Conservation (phyloP, 2,888 invertebrate species). For the Bursaphelenchus okinawaensis region DNA sequence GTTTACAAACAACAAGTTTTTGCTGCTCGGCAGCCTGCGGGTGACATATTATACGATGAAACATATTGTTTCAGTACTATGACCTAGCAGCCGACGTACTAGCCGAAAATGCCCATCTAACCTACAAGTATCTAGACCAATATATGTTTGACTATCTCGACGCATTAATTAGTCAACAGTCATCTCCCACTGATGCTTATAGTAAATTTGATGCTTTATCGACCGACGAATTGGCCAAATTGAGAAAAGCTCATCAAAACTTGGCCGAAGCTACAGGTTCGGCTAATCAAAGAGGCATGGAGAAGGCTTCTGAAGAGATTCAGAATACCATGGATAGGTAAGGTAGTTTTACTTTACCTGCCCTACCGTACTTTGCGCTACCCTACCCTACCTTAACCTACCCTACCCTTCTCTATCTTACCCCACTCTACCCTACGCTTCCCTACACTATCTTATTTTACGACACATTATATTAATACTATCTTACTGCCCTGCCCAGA, state of each 20-base stretch:
- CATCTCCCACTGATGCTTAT: slow-evolving; percentile 89
- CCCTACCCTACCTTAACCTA: too few species aligned
- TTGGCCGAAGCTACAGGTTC: slow-evolving; percentile 24
- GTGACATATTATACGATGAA: too few species aligned
- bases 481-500: too few species aligned
- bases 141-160: slow-evolving; percentile 74
- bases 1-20: too few species aligned
- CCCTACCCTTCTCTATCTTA: too few species aligned
- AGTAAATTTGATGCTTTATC: slow-evolving; percentile 90
- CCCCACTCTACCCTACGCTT: too few species aligned
- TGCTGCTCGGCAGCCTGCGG: too few species aligned
- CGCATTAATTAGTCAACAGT: slow-evolving; percentile 91
- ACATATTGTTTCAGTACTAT: slow-evolving; percentile 71
- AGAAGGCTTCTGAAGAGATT: slow-evolving; percentile 79
- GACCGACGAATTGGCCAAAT: slow-evolving; percentile 78
- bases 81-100: slow-evolving; percentile 94
- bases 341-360: too few species aligned
- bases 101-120: slow-evolving; percentile 91
- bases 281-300: slow-evolving; percentile 15
- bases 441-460: too few species aligned
- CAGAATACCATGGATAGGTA: slow-evolving; percentile 76
- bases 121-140: slow-evolving; percentile 85
- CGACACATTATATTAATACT: too few species aligned
- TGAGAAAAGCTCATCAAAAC: slow-evolving; percentile 73
- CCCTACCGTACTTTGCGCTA: too few species aligned